Base-by-base conservation (phyloP, 2,113 vertebrate species). In the Cercopithecus mona region DNA sequence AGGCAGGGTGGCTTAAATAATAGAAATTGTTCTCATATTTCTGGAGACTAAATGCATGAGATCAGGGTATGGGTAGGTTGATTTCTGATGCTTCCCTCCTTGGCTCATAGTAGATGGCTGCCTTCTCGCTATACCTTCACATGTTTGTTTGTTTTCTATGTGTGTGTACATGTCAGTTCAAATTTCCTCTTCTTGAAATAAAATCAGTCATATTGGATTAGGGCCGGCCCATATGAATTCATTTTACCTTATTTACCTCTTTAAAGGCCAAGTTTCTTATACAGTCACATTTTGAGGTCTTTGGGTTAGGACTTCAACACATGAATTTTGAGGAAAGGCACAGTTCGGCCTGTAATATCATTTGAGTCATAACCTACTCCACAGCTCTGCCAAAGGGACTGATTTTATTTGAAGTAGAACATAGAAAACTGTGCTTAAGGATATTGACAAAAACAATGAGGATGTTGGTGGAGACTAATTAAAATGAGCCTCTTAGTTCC, bases 161-260 rank as follows among this genome's bases (percentile, higher is more conserved):
- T 64, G 23, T 18, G n/a, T 7, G 1, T 61, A 72, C 5, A 11
- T 59, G 40, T 50, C 8, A 17, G 40, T 70, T 32, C 40, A 55
- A 23, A 68, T 57, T 45, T 43, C 16, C 48, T 52, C 11, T 38
- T 73, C 32, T 75, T 40, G 6, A 78, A 80, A 87, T 18, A 10
- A 23, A 14, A 57, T 20, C 11, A 57, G 5, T n/a, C 48, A 12
- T 48, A 76, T 18, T 68, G 27, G 10, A 73, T 8, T 25, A 52
- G 8, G 2, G 9, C 22, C 3, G 0, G 5, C 11, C 4, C 16
- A 7, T 43, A 7, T 78, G 12, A 32, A 40, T 11, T 50, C 38
- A 52, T 61, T 40, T 40, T 93, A 43, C 8, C 20, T 55, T 88
- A 9, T 25, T 92, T 16, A 1, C 2, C 3, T 57, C 9, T 83